These are phyloP conservation scores for Dendrocopos noguchii DNA, from an alignment of 2,113 vertebrate genomes.

Conservation along the genomic window DNA sequence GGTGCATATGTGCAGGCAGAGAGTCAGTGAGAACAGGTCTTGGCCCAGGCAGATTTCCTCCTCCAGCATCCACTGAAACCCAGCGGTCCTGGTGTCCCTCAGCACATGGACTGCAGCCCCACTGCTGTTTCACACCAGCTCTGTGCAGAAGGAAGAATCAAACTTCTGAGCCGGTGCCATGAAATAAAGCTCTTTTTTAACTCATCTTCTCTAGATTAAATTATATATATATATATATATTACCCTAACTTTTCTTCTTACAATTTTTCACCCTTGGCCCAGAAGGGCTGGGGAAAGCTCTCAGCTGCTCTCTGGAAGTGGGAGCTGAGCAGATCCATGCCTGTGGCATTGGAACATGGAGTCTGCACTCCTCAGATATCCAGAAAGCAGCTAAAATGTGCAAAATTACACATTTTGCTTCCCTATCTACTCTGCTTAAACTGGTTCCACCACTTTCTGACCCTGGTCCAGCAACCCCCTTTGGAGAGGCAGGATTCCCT, in stretches of 20 bases:
- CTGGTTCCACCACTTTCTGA: neutral
- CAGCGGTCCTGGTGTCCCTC: neutral
- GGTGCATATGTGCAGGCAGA: neutral
- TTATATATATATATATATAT: too few relatives aligned
- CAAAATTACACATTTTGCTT: neutral
- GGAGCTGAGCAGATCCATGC: neutral
- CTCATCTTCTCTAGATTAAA: neutral
- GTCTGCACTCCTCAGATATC: neutral
- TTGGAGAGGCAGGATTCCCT: neutral
- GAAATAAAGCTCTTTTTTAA: neutral
- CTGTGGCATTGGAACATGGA: accelerated
- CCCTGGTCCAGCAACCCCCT: neutral
- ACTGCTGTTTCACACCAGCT: neutral
- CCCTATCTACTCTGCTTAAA: accelerated
- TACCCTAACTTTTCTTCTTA: neutral
- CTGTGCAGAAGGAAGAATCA: neutral
- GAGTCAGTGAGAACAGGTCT: neutral
- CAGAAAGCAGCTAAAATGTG: neutral
- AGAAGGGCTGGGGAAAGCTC: neutral
- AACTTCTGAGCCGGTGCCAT: neutral
- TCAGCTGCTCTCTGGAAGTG: neutral
- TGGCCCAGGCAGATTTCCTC: neutral
- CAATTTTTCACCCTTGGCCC: neutral
- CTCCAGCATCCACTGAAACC: accelerated
- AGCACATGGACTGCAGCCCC: accelerated